Evolutionary conservation across 2,113 vertebrate species (phyloP).

Genomic region (Thunnus thynnus): DNA sequence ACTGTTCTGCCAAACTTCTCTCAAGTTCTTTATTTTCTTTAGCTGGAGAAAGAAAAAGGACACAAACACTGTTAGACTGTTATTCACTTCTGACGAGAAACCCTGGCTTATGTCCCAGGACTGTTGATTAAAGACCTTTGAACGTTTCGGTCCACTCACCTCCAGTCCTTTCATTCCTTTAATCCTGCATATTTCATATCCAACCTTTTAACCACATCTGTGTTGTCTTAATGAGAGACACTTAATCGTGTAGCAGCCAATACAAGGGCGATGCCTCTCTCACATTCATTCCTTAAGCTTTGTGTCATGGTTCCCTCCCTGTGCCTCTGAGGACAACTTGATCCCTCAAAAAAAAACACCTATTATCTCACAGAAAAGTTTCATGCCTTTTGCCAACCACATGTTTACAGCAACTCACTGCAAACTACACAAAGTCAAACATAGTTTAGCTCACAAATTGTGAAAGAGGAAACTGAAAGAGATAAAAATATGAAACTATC

Average conservation of each 20-base stretch:
- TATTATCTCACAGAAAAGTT: constrained; percentile 36
- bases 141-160: constrained; percentile 45
- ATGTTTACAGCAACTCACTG: constrained; percentile 43
- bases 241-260: constrained; percentile 32
- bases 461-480: neutral
- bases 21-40: neutral
- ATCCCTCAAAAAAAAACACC: constrained; percentile 52
- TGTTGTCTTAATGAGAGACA: constrained; percentile 36
- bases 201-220: constrained; percentile 40
- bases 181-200: constrained; percentile 13
- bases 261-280: constrained; percentile 41
- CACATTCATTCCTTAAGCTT: constrained; percentile 66
- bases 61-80: constrained; percentile 20
- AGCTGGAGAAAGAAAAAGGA: constrained; percentile 28
- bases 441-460: neutral
- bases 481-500: neutral
- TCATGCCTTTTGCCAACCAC: constrained; percentile 25
- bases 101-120: constrained; percentile 37
- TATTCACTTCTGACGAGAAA: constrained; percentile 25
- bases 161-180: constrained; percentile 24
- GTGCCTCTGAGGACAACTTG: constrained; percentile 31
- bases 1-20: constrained; percentile 15
- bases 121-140: constrained; percentile 61
- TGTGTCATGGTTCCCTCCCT: constrained; percentile 61
- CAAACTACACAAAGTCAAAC: constrained; percentile 17